Evolutionary conservation across 1,140 invertebrate genomes (phyloP).

Genomic region (Sinonovacula constricta): DNA sequence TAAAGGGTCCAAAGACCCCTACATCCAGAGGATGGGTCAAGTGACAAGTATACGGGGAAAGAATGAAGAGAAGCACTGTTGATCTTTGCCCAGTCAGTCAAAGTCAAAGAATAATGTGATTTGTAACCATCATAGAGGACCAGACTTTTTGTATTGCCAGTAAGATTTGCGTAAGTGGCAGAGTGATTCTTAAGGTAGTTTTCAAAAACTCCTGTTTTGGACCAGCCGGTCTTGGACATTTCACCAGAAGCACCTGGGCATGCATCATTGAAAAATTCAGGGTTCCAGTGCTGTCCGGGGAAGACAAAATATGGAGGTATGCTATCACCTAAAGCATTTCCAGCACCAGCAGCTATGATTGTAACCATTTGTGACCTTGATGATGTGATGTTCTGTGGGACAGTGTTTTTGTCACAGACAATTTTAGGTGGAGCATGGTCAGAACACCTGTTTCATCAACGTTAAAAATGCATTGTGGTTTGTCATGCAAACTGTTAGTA

Average conservation of each 20-base stretch:
- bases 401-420: conserved; percentile 3
- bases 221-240: conserved; percentile 78
- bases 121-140: no score
- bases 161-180: no score
- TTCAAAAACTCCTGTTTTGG: conserved; percentile 75
- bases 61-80: no score
- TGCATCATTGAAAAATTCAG: conserved; percentile 76
- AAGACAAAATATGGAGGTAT: conserved; percentile 65
- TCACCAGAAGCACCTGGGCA: conserved; percentile 73
- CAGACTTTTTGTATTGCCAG: no score
- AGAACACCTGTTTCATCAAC: no score
- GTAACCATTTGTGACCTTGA: conserved; percentile 51
- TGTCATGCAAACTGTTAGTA: neutral
- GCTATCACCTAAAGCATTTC: conserved; percentile 55
- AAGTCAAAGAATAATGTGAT: no score
- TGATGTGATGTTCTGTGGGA: conserved; percentile 21
- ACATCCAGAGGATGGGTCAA: no score
- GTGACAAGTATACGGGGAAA: no score
- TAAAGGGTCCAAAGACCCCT: no score
- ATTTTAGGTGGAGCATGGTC: conserved; percentile 22
- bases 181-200: no score
- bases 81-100: no score
- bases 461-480: conserved; percentile 29
- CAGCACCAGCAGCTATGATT: conserved; percentile 31
- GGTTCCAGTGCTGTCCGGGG: conserved; percentile 53